Evolutionary conservation across 2,797 vertebrate species (phyloP).

Genomic region (Lacerta agilis): DNA sequence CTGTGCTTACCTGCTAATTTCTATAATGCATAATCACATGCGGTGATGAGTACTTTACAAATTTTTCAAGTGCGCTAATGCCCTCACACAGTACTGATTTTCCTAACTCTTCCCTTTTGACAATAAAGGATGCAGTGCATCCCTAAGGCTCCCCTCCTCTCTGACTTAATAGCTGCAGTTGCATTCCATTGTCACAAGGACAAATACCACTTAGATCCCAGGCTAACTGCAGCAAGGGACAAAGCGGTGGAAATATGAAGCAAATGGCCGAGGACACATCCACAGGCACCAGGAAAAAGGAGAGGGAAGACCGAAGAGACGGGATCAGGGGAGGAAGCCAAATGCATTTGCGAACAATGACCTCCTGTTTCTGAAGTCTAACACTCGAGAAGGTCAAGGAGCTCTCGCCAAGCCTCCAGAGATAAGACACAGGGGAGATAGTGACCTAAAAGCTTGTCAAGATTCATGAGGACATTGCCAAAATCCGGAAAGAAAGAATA

Average conservation of each 20-base stretch:
- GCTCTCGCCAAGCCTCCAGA: background rate
- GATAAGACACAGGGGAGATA: background rate
- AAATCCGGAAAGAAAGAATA: background rate
- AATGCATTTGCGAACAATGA: background rate
- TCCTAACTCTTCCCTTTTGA: background rate
- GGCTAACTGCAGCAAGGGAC: background rate
- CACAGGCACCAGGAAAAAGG: background rate
- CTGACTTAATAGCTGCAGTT: background rate
- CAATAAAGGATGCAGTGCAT: background rate
- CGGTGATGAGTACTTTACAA: background rate
- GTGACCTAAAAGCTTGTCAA: background rate
- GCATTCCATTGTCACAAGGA: background rate
- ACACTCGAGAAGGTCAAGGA: background rate
- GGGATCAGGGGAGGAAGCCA: background rate
- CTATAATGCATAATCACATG: background rate
- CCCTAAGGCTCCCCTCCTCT: background rate
- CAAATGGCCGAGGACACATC: background rate
- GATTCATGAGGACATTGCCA: background rate
- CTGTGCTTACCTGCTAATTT: background rate
- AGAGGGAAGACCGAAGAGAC: background rate
- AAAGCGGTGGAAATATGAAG: background rate
- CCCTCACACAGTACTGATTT: background rate
- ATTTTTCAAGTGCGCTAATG: background rate
- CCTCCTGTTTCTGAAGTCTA: background rate
- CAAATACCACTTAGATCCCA: background rate